Evolutionary conservation across 2,888 invertebrate species (phyloP), one percentile per base, ranked within the genome.

Genomic region (Sceliomorpha sp.): DNA sequence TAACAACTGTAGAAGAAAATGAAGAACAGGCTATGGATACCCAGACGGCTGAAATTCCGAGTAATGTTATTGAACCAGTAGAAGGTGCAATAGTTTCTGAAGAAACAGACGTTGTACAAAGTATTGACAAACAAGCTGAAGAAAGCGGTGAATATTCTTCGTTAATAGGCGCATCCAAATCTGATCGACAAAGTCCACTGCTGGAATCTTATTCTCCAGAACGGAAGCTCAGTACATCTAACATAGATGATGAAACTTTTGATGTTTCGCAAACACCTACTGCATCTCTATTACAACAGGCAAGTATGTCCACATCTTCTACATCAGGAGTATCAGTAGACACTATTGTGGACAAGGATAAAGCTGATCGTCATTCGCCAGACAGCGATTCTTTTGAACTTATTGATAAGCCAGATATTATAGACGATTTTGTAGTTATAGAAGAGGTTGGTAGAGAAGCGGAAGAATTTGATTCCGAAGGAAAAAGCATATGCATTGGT

Each of bases 391-490:
- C 96, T 14, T 96, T 96, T 86, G 96, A 96, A 90, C 91, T 96
- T 90, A 90, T 96, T 0, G 96, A 96, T 77, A 95, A 95, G 82
- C 95, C 96, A 0, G 95, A 95, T 81, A 92, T 96, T 74, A 94
- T 95, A 74, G 96, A 96, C 80, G 96, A 96, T 77, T 96, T 96
- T 82, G 95, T 96, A 0, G 95, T 96, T 0, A 94, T 96, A 70
- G 96, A 96, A 89, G 96, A 96, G 87, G 95, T 96, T 0, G 96
- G 94, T 0, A 94, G 93, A 83, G 96, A 96, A 89, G 96, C 96
- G 0, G 92, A 93, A 76, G 96, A 96, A 88, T 92, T 92, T 58
- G 96, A 96, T 79, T 90, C 92, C 1, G 96, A 96, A 88, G 96
- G 96, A 0, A 94, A 95, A 89, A 94, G 95, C 84, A 91, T 96